These are phyloP conservation scores for Festucalex cinctus DNA, from an alignment of 2,113 vertebrate species.

Conservation along the genomic window DNA sequence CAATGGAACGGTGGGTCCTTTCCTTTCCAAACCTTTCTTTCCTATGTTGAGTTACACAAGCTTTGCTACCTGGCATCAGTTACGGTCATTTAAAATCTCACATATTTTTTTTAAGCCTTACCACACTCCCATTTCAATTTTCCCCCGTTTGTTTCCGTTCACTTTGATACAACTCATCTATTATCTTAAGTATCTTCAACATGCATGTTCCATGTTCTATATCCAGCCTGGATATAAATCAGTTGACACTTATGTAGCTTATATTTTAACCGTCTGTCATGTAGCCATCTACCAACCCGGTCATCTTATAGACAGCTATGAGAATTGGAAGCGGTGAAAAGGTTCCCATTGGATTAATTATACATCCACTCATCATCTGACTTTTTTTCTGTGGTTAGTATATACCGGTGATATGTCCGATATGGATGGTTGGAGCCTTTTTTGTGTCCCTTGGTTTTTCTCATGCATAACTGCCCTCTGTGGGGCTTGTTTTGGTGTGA, in stretches of 20 bases:
- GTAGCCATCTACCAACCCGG: conserved; percentile 22
- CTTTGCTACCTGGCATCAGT: too few relatives aligned
- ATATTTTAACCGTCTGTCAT: conserved; percentile 48
- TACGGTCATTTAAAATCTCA: not conserved
- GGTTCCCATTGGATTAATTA: conserved; percentile 57
- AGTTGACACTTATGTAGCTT: conserved; percentile 19
- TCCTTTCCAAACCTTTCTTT: not conserved
- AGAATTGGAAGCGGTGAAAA: conserved; percentile 32
- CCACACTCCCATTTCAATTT: not conserved
- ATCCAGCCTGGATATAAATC: conserved; percentile 12
- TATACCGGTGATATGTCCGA: conserved; percentile 20
- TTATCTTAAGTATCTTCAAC: conserved; percentile 3
- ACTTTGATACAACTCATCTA: conserved; percentile 10
- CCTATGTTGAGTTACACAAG: not conserved
- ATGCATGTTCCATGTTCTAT: conserved; percentile 8
- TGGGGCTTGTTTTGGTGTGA: not conserved
- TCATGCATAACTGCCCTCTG: conserved; percentile 5
- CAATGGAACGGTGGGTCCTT: too few relatives aligned
- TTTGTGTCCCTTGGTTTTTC: conserved; percentile 19
- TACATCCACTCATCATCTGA: conserved; percentile 47
- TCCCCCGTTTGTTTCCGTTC: not conserved
- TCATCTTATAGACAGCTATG: conserved; percentile 51
- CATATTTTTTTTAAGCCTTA: not conserved
- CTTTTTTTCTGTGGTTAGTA: conserved; percentile 23
- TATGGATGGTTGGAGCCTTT: conserved; percentile 34